Percentiles rank a stretch among this genome's conserved stretches.
Evolutionary conservation across 2,797 vertebrate species (phyloP).

Genomic region (Crocodylus rhombifer): DNA sequence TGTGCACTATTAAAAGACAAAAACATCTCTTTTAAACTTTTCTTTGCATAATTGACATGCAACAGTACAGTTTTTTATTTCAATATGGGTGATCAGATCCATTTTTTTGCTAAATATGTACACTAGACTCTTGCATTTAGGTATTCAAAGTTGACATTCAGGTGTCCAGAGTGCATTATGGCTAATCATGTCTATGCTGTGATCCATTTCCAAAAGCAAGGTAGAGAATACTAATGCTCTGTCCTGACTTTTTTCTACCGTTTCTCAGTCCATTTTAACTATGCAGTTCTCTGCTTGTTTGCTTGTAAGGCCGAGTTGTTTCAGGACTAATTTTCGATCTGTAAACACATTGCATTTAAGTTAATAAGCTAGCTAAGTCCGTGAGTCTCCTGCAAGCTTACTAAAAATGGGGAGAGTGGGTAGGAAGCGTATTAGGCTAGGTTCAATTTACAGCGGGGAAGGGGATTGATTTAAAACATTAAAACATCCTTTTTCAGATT

Average conservation of each 20-base stretch:
- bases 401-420: neutral
- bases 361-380: neutral
- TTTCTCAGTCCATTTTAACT: slow-evolving; percentile 21
- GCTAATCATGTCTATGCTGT: slow-evolving; percentile 15
- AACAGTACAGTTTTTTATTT: slow-evolving; percentile 67
- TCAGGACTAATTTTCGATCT: neutral
- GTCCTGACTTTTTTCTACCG: neutral
- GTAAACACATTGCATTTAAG: neutral
- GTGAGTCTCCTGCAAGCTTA: neutral
- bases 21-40: neutral
- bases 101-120: slow-evolving; percentile 53
- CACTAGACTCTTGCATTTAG: slow-evolving; percentile 62
- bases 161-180: slow-evolving; percentile 47
- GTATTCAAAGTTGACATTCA: slow-evolving; percentile 47
- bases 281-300: neutral
- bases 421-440: neutral
- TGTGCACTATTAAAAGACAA: too few species aligned
- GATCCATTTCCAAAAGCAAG: slow-evolving; percentile 18
- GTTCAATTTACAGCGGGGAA: neutral
- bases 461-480: neutral
- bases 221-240: neutral
- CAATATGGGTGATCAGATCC: slow-evolving; percentile 70
- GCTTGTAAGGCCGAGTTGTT: neutral
- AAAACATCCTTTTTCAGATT: slow-evolving; percentile 18
- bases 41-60: slow-evolving; percentile 60